Evolutionary conservation across 1,140 invertebrate genomes (phyloP).

Genomic region (Rhagoletis zephyria): DNA sequence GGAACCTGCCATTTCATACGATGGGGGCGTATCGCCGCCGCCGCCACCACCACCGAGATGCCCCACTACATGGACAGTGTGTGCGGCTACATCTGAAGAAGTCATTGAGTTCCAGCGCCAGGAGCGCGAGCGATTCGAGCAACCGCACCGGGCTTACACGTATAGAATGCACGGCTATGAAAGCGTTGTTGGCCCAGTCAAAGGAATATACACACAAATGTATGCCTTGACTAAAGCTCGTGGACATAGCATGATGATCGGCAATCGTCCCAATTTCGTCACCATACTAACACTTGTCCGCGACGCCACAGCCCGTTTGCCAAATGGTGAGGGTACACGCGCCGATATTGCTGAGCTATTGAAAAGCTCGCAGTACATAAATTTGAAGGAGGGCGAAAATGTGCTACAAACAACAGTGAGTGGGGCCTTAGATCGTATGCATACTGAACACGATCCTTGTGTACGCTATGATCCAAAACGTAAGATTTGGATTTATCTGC

Average conservation of each 20-base stretch:
- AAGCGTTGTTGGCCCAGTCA: conserved; percentile 90
- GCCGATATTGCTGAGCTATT: conserved; percentile 81
- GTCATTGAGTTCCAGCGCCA: conserved; percentile 83
- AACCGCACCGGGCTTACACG: conserved; percentile 89
- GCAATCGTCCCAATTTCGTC: conserved; percentile 90
- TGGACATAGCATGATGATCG: conserved; percentile 87
- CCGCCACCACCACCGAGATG: conserved; percentile 79
- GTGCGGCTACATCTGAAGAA: conserved; percentile 84
- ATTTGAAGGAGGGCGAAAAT: conserved; percentile 81
- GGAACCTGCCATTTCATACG: conserved; percentile 10
- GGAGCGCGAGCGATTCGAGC: conserved; percentile 83
- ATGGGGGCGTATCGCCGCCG: conserved; percentile 45
- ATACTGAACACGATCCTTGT: conserved; percentile 91
- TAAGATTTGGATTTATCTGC: conserved; percentile 93
- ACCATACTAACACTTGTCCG: conserved; percentile 91
- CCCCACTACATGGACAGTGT: conserved; percentile 85
- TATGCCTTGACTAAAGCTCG: conserved; percentile 77
- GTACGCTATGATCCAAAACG: conserved; percentile 90
- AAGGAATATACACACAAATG: conserved; percentile 84
- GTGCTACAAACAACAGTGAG: conserved; percentile 88
- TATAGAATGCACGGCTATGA: conserved; percentile 89
- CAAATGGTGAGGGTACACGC: conserved; percentile 93
- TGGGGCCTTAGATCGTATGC: conserved; percentile 89
- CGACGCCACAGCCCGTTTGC: conserved; percentile 92
- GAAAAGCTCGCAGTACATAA: conserved; percentile 84